Base-by-base conservation (phyloP, 2,113 vertebrate species). In the Nesospiza acunhae region DNA sequence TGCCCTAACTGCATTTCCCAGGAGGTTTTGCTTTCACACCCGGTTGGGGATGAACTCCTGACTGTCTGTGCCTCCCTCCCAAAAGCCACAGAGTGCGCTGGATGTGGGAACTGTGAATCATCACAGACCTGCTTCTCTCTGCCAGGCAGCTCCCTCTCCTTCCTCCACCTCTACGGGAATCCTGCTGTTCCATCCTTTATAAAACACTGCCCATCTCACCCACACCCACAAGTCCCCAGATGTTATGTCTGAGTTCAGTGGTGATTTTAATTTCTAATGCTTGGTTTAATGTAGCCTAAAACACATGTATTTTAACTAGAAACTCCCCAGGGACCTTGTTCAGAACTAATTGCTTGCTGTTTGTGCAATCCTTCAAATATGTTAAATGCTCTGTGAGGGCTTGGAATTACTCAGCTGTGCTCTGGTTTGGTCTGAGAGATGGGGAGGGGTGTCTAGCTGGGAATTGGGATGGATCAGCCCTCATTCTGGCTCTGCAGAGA, bases 301-400 rank as follows among this genome's bases (percentile, higher is more conserved):
- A 0, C 81, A 75, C 77, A 58, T 30, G 37, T 89, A 82, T 93
- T 95, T 95, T 89, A 96, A 82, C 77, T 87, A 73, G 80, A 49
- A 96, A 39, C 81, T 96, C 94, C 74, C 74, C 41, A 28, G 91
- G 84, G 94, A 62, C 66, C 77, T 87, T 2, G 3, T 82, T 96
- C 89, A 87, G 89, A 87, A 62, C 89, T 93, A 97, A 96, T 93
- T 91, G 62, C 89, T 89, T 50, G 77, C 91, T 95, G 84, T 95
- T 97, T 89, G 93, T 91, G 93, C 87, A 76, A 3, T 95, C 82
- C 91, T 84, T 94, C 84, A 94, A 79, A 89, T 56, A 55, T 7
- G 44, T 84, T 91, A 95, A 97, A 82, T 89, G 94, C 73, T 89
- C 80, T 92, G 56, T 41, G 87, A 92, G 87, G 73, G 52, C 66